Percentiles rank a stretch among this genome's conserved stretches.
Conservation (phyloP, 2,888 invertebrate genomes). For the Deilephila porcellus region DNA sequence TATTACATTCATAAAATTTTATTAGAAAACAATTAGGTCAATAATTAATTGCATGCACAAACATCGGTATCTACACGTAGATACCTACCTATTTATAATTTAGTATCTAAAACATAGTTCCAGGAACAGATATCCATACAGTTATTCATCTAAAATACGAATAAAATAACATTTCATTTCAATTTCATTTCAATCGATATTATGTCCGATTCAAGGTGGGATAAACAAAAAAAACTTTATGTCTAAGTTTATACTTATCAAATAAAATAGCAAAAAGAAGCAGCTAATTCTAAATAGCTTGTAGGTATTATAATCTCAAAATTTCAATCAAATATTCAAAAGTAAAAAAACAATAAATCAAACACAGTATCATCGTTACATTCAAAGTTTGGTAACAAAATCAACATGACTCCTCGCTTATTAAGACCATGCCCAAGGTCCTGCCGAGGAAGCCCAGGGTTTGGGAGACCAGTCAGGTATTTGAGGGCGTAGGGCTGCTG, state of each 20-base stretch:
- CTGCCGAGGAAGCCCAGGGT: slow-evolving; percentile 48
- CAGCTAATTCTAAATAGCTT: no score
- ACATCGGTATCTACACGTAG: background rate
- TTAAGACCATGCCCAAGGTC: slow-evolving; percentile 69
- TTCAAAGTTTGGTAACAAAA: background rate
- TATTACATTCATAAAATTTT: background rate
- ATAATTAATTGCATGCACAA: background rate
- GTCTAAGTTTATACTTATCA: no score
- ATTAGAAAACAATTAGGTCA: background rate
- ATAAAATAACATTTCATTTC: no score
- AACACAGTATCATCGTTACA: background rate
- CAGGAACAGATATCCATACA: background rate
- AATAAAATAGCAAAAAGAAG: no score
- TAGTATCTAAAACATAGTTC: background rate
- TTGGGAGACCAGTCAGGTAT: slow-evolving; percentile 57
- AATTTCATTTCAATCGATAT: no score
- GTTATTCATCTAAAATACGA: background rate
- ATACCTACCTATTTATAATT: background rate
- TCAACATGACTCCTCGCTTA: slow-evolving; percentile 16
- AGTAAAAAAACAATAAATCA: background rate
- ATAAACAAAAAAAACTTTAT: no score
- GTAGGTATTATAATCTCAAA: no score
- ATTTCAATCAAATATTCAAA: no score
- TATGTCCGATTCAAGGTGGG: no score
- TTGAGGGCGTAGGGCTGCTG: slow-evolving; percentile 80